Evolutionary conservation across 2,113 vertebrate species (phyloP).

Genomic region (Trogon surrucura): DNA sequence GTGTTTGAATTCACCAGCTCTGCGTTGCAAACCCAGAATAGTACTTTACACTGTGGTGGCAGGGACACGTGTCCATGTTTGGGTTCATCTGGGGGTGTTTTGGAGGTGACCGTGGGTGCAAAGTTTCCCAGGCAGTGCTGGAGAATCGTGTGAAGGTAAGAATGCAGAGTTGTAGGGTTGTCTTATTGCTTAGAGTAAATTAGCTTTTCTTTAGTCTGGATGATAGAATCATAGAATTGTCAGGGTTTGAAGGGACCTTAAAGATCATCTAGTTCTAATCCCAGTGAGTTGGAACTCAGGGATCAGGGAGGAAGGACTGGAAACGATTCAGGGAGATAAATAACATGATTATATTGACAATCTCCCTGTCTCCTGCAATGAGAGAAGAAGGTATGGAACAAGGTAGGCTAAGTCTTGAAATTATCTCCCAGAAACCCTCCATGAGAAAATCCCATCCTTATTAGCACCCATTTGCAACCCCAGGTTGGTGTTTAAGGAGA

Average conservation of each 20-base stretch:
- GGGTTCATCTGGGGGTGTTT: accelerated
- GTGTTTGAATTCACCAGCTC: background rate
- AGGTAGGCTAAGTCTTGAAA: background rate
- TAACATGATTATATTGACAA: background rate
- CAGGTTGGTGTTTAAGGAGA: background rate
- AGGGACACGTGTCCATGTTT: accelerated
- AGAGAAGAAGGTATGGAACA: background rate
- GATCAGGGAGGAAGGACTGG: background rate
- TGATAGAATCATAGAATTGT: background rate
- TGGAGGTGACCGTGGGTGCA: background rate
- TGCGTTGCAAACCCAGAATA: background rate
- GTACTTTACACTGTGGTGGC: background rate
- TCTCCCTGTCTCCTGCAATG: background rate
- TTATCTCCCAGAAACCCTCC: too few species aligned
- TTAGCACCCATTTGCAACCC: background rate
- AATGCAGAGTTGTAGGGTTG: background rate
- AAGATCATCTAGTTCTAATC: too few species aligned
- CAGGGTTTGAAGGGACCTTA: too few species aligned
- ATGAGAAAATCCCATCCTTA: background rate
- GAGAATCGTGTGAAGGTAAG: background rate
- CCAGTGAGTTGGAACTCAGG: too few species aligned
- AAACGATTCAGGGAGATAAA: background rate
- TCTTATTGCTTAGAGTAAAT: background rate
- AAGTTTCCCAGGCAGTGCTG: background rate
- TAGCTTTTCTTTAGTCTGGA: background rate